phyloP scores from a whole-genome alignment of 2,888 invertebrate genomes.

The Coenonympha glycerion region DNA sequence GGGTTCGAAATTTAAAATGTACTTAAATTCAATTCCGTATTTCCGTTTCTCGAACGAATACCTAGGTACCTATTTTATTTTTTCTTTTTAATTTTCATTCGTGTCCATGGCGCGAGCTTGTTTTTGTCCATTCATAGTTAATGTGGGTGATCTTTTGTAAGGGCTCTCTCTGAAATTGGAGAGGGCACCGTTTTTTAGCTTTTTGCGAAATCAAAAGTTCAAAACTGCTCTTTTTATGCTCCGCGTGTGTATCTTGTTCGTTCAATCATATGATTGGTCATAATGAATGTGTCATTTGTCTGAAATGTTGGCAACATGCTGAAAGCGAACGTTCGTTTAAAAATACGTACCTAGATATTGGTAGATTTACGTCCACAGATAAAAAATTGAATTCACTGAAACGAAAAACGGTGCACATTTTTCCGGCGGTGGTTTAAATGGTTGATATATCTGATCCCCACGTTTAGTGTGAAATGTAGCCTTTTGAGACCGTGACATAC shows the following conservation, averaged over 20 bases:
- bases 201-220: slow-evolving; percentile 67
- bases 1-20: slow-evolving; percentile 69
- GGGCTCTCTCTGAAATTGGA: slow-evolving; percentile 71
- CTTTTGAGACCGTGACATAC: slow-evolving; percentile 59
- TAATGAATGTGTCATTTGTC: slow-evolving; percentile 22
- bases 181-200: slow-evolving; percentile 60
- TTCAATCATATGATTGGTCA: slow-evolving; percentile 26
- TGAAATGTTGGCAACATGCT: slow-evolving; percentile 6
- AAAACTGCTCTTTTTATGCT: slow-evolving; percentile 53
- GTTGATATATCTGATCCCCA: slow-evolving; percentile 42
- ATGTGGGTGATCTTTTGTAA: slow-evolving; percentile 73
- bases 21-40: slow-evolving; percentile 73
- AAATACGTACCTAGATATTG: no score
- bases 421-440: slow-evolving; percentile 35
- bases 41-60: slow-evolving; percentile 58
- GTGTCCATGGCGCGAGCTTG: slow-evolving; percentile 57
- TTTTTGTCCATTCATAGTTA: slow-evolving; percentile 72
- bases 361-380: background rate
- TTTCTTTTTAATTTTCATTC: slow-evolving; percentile 69
- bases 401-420: slow-evolving; percentile 17
- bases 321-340: slow-evolving; percentile 4
- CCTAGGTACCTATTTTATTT: no score
- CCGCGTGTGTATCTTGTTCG: slow-evolving; percentile 39
- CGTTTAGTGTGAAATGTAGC: slow-evolving; percentile 49
- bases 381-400: slow-evolving; percentile 14